Evolutionary conservation across 2,888 invertebrate species (phyloP), one percentile per base, ranked within the genome.

Genomic region (Tanaodytes sp.): DNA sequence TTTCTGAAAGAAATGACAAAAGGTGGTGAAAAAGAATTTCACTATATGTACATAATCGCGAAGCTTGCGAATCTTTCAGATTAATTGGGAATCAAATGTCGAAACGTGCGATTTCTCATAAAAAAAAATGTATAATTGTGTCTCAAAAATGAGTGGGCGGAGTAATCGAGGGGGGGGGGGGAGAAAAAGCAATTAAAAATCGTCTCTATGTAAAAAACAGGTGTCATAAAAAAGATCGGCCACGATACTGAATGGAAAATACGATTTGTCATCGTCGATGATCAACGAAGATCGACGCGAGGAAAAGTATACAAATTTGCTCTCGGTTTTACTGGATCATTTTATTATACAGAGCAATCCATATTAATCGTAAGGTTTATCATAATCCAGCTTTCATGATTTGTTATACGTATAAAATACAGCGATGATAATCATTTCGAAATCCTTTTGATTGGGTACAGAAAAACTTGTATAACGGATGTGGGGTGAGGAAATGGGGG

Each of bases 391-490:
- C 76, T 77, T n/a, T n/a, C n/a, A n/a, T n/a, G n/a, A n/a, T n/a
- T n/a, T 76, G 76, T 79, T 80, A 79, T 74, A 77, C 78, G 78
- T 83, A 83, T 79, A 84, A 84, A 84, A 83, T 82, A 82, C 79
- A 81, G 78, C 76, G 75, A 74, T 77, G 77, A 75, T 78, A 76
- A 75, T 78, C 76, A 79, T n/a, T 76, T 71, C 62, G 71, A 78
- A 75, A 74, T 68, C 71, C 75, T 73, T 58, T 42, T 58, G 63
- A 65, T 57, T n/a, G 43, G 67, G 51, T 49, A 63, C 48, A 48
- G 49, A 54, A 55, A 49, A 42, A 55, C 11, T n/a, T n/a, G n/a
- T n/a, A n/a, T n/a, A n/a, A n/a, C n/a, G n/a, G n/a, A n/a, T n/a
- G n/a, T n/a, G n/a, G n/a, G n/a, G n/a, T 23, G 4, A 23, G 8